Conservation (phyloP, 2,888 invertebrate genomes). For the Argyresthia goedartella region DNA sequence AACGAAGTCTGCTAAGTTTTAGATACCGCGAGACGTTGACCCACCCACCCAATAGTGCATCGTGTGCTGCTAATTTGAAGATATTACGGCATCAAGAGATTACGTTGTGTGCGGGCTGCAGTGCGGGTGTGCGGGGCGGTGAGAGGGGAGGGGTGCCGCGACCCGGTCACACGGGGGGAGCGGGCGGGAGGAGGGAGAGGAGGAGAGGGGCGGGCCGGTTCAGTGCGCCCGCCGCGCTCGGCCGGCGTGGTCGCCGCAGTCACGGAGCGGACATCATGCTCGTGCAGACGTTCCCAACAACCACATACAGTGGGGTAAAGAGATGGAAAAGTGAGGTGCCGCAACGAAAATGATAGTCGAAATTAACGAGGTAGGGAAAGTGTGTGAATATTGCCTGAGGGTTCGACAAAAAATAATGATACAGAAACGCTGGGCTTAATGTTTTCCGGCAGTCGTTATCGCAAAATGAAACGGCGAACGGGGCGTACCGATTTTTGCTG, state of each 20-base stretch:
- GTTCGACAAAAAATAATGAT: too few relatives aligned
- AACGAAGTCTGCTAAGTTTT: too few relatives aligned
- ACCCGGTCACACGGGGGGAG: conserved; percentile 15
- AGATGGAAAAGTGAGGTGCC: neutral
- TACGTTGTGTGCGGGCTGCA: conserved; percentile 39
- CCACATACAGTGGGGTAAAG: neutral
- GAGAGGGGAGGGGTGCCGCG: conserved; percentile 14
- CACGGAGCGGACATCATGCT: neutral
- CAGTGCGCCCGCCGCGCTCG: conserved; percentile 64
- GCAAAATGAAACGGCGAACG: neutral
- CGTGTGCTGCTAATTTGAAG: conserved; percentile 51
- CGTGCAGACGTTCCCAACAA: neutral
- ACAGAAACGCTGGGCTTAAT: too few relatives aligned
- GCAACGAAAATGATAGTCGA: conserved; percentile 55
- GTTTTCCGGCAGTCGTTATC: neutral
- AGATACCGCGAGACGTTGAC: neutral
- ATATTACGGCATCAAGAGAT: conserved; percentile 62
- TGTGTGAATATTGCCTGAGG: too few relatives aligned
- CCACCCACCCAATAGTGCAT: conserved; percentile 41
- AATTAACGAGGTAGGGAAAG: conserved; percentile 66
- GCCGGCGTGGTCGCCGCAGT: conserved; percentile 52
- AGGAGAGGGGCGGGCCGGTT: conserved; percentile 54
- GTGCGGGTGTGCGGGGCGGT: conserved; percentile 29
- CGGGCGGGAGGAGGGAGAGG: conserved; percentile 23
- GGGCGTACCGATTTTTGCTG: conserved; percentile 9